Percentiles rank a stretch among this genome's conserved stretches.
Conservation (phyloP, 2,888 invertebrate species). For the Phyllotreta striolata region DNA sequence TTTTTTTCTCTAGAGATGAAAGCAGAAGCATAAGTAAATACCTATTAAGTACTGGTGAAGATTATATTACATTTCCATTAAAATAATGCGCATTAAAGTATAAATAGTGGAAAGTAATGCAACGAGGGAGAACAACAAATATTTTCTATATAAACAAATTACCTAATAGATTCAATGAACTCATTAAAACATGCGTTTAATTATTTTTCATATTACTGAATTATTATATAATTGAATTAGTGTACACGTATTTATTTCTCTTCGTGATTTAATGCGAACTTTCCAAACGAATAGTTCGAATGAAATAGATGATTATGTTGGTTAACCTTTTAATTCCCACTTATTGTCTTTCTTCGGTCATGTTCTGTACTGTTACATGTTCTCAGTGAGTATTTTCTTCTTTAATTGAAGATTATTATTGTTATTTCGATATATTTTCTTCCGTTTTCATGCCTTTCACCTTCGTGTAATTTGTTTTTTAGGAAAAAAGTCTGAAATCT, state of each 20-base stretch:
- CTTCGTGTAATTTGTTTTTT: background rate
- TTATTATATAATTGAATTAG: slow-evolving; percentile 30
- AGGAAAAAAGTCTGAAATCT: no score
- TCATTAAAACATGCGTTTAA: slow-evolving; percentile 19
- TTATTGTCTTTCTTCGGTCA: slow-evolving; percentile 16
- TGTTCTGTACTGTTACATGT: slow-evolving; percentile 18
- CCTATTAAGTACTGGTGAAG: no score
- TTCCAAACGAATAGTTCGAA: slow-evolving; percentile 22
- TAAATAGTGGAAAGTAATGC: no score
- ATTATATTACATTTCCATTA: no score
- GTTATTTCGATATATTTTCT: slow-evolving; percentile 13
- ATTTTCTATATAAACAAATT: background rate
- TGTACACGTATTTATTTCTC: slow-evolving; percentile 15
- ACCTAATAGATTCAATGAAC: slow-evolving; percentile 10
- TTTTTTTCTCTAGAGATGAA: no score
- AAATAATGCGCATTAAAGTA: no score
- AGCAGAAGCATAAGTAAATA: no score
- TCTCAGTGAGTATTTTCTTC: slow-evolving; percentile 4
- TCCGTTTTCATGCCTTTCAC: slow-evolving; percentile 18
- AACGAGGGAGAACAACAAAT: no score
- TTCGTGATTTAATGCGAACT: slow-evolving; percentile 26
- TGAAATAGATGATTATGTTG: slow-evolving; percentile 19
- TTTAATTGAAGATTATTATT: slow-evolving; percentile 13
- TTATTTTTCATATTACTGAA: slow-evolving; percentile 22
- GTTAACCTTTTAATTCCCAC: slow-evolving; percentile 23